These are phyloP conservation scores for Drosophila simulans DNA, from an alignment of 1,140 invertebrate species.

Conservation along the genomic window DNA sequence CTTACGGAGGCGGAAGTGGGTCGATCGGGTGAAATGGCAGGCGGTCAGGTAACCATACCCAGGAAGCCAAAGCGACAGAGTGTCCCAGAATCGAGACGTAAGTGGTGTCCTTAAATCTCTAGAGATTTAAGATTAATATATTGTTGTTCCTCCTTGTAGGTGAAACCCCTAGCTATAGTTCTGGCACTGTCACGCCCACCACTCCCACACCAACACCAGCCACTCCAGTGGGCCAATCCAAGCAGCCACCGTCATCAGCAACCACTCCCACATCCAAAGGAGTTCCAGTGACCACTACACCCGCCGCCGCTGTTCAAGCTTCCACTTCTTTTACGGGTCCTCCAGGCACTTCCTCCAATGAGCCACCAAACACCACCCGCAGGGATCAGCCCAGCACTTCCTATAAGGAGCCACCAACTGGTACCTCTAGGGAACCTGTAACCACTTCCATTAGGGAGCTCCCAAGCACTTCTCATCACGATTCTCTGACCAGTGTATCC, in stretches of 20 bases:
- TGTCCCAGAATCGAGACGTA: conserved; percentile 53
- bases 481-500: conserved; percentile 7
- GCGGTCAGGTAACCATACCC: conserved; percentile 1
- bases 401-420: conserved; percentile 1
- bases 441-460: background rate
- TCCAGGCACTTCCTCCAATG: background rate
- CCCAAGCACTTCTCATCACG: conserved; percentile 4
- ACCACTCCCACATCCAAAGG: conserved; percentile 13
- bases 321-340: background rate
- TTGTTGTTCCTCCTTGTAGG: background rate
- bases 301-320: conserved; percentile 7
- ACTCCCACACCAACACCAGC: conserved; percentile 32
- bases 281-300: conserved; percentile 2
- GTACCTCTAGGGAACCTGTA: background rate
- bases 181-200: conserved; percentile 48
- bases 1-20: conserved; percentile 23
- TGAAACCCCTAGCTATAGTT: conserved; percentile 42
- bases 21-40: background rate
- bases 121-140: background rate
- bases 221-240: background rate
- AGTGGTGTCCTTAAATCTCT: conserved; percentile 24
- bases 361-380: background rate
- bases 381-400: background rate
- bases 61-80: conserved; percentile 77
- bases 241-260: conserved; percentile 19